Conservation (phyloP, 1,140 invertebrate genomes). For the Anastatus disparis region DNA sequence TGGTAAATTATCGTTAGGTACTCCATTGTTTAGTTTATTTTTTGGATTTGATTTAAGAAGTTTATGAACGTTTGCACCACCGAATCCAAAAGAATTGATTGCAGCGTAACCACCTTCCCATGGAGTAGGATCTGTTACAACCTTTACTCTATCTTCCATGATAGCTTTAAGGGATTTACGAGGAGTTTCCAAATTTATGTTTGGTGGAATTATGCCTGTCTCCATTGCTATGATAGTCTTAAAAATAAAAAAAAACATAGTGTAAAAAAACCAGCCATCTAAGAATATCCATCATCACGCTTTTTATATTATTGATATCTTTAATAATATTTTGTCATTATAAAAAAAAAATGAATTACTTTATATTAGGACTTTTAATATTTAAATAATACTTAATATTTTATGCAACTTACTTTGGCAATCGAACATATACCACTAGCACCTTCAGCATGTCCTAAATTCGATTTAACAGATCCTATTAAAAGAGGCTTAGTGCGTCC, state of each 20-base stretch:
- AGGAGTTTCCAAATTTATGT: constrained; percentile 76
- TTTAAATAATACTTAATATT: no score
- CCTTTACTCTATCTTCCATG: constrained; percentile 69
- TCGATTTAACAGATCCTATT: constrained; percentile 91
- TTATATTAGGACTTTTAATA: constrained; percentile 68
- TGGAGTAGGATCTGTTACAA: constrained; percentile 71
- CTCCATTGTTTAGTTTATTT: constrained; percentile 61
- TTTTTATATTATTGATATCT: no score
- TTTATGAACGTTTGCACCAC: constrained; percentile 73
- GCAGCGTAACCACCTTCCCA: constrained; percentile 69
- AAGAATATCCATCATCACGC: no score
- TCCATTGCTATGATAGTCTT: constrained; percentile 77
- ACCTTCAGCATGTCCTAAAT: constrained; percentile 90
- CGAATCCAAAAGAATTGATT: constrained; percentile 71
- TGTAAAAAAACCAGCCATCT: constrained; percentile 38
- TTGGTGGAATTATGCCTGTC: constrained; percentile 73
- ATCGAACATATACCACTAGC: constrained; percentile 85
- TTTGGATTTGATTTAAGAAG: constrained; percentile 69
- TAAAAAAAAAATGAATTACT: no score
- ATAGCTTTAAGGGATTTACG: constrained; percentile 74
- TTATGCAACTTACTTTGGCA: constrained; percentile 78
- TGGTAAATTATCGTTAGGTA: constrained; percentile 63
- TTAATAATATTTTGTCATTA: no score
- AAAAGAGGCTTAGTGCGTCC: constrained; percentile 74
- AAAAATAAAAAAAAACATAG: no score